phyloP scores from a whole-genome alignment of 2,113 vertebrate genomes.

The Panurus biarmicus region DNA sequence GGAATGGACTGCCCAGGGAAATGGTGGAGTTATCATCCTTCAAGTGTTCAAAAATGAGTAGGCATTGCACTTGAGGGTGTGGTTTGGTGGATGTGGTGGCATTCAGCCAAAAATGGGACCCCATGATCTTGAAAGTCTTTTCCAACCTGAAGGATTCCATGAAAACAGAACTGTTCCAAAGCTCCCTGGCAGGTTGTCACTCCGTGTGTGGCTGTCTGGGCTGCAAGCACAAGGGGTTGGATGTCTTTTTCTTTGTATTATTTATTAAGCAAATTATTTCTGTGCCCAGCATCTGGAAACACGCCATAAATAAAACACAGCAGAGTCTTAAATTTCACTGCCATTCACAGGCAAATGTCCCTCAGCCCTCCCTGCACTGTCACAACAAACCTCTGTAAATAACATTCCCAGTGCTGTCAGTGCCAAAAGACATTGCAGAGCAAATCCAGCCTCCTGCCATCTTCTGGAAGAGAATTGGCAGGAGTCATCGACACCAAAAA shows the following conservation, averaged over 20 bases:
- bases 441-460: background rate
- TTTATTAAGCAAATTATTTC: slow-evolving; percentile 56
- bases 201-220: background rate
- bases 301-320: slow-evolving; percentile 10
- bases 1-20: background rate
- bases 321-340: background rate
- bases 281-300: background rate
- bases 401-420: background rate
- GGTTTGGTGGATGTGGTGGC: background rate
- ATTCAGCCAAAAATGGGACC: background rate
- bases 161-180: background rate
- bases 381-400: background rate
- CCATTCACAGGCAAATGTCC: background rate
- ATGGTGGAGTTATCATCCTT: too few relatives aligned
- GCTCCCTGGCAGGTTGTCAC: background rate
- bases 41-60: background rate
- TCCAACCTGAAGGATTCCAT: background rate
- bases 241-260: slow-evolving; percentile 14
- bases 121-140: background rate
- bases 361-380: background rate
- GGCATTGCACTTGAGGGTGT: too few relatives aligned
- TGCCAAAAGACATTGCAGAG: background rate
- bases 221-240: background rate
- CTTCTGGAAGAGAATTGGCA: background rate
- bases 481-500: background rate